Evolutionary conservation across 2,113 vertebrate genomes (phyloP), one percentile per base, ranked within the genome.

Genomic region (Ciconia maguari): DNA sequence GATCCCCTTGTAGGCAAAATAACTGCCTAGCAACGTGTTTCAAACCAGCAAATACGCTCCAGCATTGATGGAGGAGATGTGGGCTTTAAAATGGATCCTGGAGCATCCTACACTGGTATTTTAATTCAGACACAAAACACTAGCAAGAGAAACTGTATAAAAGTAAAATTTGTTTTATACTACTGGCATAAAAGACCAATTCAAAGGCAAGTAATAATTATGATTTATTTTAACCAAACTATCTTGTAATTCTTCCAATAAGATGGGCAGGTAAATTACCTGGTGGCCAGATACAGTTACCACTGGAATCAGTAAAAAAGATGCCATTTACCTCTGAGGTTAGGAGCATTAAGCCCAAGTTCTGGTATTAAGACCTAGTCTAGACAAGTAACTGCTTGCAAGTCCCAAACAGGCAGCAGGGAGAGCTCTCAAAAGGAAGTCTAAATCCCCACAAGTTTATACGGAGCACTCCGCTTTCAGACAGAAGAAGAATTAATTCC

Each of bases 311-410:
- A 64, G 32, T 9, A 54, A 79, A 38, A 91, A 87, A 82, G 29
- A 18, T 62, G 36, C 46, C 49, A 87, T 95, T 89, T 80, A 80
- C 32, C 49, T 84, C 74, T 48, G 70, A 91, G 87, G 66, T 12
- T 87, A 46, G 66, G 49, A 90, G 71, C 15, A 87, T 46, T 32
- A 87, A 85, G 13, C 34, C 26, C 1, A 6, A 91, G 54, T 79
- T 95, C 74, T 91, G 70, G 58, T 70, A 83, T 91, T 94, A 91
- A 96, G 94, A 90, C 58, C 54, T 58, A 58, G 91, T 96, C 89
- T 94, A 96, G 94, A 94, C 91, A 89, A 65, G 62, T 69, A 87
- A 89, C 83, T 91, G 76, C 57, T 68, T 89, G 27, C 24, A 89
- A 60, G 41, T n/a, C 62, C 30, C 11, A 10, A 93, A 68, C 30